phyloP scores from a whole-genome alignment of 2,113 vertebrate species.

The Laterallus jamaicensis region DNA sequence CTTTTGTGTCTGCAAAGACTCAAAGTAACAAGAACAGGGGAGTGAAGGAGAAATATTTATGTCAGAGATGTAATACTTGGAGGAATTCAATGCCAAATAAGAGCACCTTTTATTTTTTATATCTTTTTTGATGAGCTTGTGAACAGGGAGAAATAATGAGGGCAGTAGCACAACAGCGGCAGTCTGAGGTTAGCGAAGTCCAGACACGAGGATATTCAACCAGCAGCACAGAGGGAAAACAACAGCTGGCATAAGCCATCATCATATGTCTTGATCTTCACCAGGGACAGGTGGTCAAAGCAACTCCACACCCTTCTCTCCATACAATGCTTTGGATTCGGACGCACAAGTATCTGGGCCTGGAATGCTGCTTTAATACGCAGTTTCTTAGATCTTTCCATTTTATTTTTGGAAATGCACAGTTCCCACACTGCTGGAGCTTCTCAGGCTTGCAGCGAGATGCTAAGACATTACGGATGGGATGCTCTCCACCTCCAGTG shows the following conservation, averaged over 20 bases:
- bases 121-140: neutral
- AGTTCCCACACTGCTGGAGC: neutral
- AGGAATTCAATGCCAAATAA: conserved; percentile 26
- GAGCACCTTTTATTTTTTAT: neutral
- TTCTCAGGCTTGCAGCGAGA: neutral
- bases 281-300: conserved; percentile 67
- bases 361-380: conserved; percentile 32
- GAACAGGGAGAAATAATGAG: conserved; percentile 41
- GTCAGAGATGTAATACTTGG: conserved; percentile 25
- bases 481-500: neutral
- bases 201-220: neutral
- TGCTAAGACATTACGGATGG: neutral
- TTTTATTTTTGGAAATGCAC: conserved; percentile 37
- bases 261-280: conserved; percentile 61
- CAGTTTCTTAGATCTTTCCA: conserved; percentile 18
- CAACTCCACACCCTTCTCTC: conserved; percentile 3
- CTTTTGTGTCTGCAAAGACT: neutral
- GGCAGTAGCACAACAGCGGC: neutral
- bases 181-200: conserved; percentile 23
- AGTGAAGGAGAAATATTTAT: conserved; percentile 38
- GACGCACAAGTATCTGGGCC: neutral
- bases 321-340: neutral
- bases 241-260: conserved; percentile 68
- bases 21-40: neutral
- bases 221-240: conserved; percentile 50